Evolutionary conservation across 37 sponge, comb jelly and placozoan genomes (phyloP).

Genomic region (Amphimedon queenslandica): DNA sequence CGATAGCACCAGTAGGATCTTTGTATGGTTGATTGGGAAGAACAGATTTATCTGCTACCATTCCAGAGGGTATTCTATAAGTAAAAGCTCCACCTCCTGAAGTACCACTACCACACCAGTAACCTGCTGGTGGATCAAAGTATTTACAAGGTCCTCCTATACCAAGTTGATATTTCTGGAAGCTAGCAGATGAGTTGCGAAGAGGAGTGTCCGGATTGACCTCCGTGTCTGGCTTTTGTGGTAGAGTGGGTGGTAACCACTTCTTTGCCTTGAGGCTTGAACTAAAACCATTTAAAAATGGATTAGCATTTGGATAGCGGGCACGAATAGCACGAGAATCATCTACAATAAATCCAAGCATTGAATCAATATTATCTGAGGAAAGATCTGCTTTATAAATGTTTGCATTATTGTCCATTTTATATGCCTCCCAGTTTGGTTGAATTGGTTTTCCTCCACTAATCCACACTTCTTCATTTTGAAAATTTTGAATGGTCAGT

Average conservation of each 20-base stretch:
- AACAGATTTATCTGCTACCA: slow-evolving; percentile 25
- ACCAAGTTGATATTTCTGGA: slow-evolving; percentile 33
- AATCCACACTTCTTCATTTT: slow-evolving; percentile 41
- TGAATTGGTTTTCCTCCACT: slow-evolving; percentile 56
- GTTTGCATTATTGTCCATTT: background rate
- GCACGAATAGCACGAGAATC: slow-evolving; percentile 28
- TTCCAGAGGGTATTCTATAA: slow-evolving; percentile 30
- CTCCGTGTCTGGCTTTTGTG: slow-evolving; percentile 23
- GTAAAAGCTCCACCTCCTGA: slow-evolving; percentile 22
- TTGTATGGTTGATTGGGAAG: slow-evolving; percentile 27
- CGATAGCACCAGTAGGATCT: slow-evolving; percentile 18
- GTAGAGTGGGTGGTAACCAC: slow-evolving; percentile 20
- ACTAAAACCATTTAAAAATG: slow-evolving; percentile 36
- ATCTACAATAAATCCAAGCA: slow-evolving; percentile 47
- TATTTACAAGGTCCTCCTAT: slow-evolving; percentile 24
- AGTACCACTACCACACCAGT: slow-evolving; percentile 28
- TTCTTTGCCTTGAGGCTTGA: slow-evolving; percentile 19
- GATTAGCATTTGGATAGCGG: slow-evolving; percentile 41
- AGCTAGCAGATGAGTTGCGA: background rate
- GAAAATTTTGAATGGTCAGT: slow-evolving; percentile 42
- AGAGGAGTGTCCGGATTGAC: slow-evolving; percentile 16
- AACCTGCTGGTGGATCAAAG: slow-evolving; percentile 35
- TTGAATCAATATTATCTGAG: background rate
- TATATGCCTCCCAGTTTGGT: slow-evolving; percentile 20
- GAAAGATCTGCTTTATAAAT: slow-evolving; percentile 26